Percentiles rank a stretch among this genome's conserved stretches.
Conservation (phyloP, 1,140 invertebrate species). For the Batillaria attramentaria region DNA sequence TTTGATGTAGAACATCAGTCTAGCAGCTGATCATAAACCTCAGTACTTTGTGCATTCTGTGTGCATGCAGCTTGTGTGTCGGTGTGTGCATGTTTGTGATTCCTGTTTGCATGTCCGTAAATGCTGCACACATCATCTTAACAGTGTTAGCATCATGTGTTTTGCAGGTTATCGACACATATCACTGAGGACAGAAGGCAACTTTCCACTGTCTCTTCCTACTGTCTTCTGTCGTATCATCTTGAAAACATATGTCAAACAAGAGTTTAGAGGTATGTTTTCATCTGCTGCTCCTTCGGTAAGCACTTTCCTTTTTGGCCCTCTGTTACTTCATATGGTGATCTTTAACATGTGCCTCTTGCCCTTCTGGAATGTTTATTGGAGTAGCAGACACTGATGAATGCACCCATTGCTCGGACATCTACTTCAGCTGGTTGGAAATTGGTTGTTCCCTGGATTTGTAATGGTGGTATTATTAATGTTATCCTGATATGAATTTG, state of each 20-base stretch:
- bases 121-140: neutral
- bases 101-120: neutral
- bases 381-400: neutral
- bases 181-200: slow-evolving; percentile 96
- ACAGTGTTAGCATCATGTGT: too few relatives aligned
- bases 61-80: neutral
- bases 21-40: too few relatives aligned
- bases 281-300: too few relatives aligned
- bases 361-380: neutral
- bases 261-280: slow-evolving; percentile 95
- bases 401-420: too few relatives aligned
- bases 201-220: slow-evolving; percentile 98
- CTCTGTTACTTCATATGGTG: too few relatives aligned
- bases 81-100: neutral
- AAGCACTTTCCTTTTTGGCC: too few relatives aligned
- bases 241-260: slow-evolving; percentile 99
- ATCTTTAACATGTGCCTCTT: neutral
- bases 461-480: too few relatives aligned
- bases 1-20: too few relatives aligned
- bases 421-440: too few relatives aligned
- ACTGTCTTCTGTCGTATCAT: slow-evolving; percentile 99
- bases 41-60: neutral
- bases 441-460: too few relatives aligned
- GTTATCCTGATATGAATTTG: too few relatives aligned
- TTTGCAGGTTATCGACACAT: slow-evolving; percentile 92